A percentile compares a stretch with the other conserved stretches of the same genome.
phyloP scores from a whole-genome alignment of 1,140 invertebrate species.

The Dendrolimus punctatus region DNA sequence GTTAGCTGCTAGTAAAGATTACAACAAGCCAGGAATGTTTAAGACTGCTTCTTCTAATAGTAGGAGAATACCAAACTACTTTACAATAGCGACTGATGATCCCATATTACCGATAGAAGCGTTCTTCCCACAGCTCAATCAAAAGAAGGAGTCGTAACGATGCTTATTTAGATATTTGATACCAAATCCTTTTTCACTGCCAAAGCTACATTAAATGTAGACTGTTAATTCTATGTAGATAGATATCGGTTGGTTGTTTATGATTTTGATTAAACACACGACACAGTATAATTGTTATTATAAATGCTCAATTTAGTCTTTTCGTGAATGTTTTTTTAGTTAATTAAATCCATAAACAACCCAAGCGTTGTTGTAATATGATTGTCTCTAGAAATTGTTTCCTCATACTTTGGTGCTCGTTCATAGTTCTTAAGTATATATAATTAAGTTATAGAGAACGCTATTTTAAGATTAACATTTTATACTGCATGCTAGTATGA shows the following conservation, averaged over 20 bases:
- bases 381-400: neutral
- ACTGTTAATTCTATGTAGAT: conserved; percentile 8
- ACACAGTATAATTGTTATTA: too few species aligned
- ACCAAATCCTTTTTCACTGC: conserved; percentile 57
- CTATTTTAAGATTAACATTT: too few species aligned
- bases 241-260: too few species aligned
- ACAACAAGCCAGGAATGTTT: conserved; percentile 73
- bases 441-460: too few species aligned
- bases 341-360: neutral
- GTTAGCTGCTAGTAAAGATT: conserved; percentile 73
- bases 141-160: conserved; percentile 68
- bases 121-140: conserved; percentile 75
- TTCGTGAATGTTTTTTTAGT: too few species aligned
- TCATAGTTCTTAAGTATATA: conserved; percentile 6
- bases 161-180: conserved; percentile 25
- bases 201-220: conserved; percentile 38
- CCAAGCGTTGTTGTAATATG: neutral
- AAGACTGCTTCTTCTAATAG: conserved; percentile 67
- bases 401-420: neutral
- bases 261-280: too few species aligned
- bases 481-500: too few species aligned
- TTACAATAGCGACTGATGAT: conserved; percentile 76
- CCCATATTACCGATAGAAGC: conserved; percentile 76
- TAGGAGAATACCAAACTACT: conserved; percentile 74
- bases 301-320: too few species aligned